Percentiles rank a stretch among this genome's conserved stretches.
These are phyloP conservation scores for Pseudorhombus dupliciocellatus DNA, from an alignment of 2,113 vertebrate species.

Conservation along the genomic window DNA sequence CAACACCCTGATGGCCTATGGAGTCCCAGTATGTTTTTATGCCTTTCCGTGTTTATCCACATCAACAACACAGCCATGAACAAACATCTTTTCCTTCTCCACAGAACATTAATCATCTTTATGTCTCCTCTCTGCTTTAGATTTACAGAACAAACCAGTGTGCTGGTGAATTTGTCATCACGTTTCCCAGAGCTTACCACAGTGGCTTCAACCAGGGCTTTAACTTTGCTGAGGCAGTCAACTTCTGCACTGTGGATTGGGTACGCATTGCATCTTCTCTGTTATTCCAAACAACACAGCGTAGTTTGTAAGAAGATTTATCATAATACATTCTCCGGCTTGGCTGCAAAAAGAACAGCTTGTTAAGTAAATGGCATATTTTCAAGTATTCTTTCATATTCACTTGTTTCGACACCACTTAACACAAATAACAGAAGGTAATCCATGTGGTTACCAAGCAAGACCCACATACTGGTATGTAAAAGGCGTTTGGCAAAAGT, in stretches of 20 bases:
- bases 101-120: neutral
- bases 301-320: too few species aligned
- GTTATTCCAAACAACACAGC: neutral
- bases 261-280: conserved; percentile 73
- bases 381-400: too few species aligned
- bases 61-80: neutral
- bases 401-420: too few species aligned
- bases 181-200: conserved; percentile 97
- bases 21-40: conserved; percentile 87
- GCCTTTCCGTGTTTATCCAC: neutral
- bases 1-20: conserved; percentile 95
- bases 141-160: conserved; percentile 98
- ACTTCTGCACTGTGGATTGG: conserved; percentile 99
- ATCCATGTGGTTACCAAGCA: too few species aligned
- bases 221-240: conserved; percentile 98
- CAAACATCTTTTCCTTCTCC: neutral
- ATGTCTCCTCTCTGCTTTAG: conserved; percentile 69
- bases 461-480: too few species aligned
- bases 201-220: conserved; percentile 99
- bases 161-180: conserved; percentile 98
- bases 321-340: too few species aligned
- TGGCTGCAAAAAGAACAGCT: too few species aligned
- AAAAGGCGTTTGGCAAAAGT: too few species aligned
- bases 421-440: too few species aligned
- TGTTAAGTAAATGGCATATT: too few species aligned